Evolutionary conservation across 2,888 invertebrate species (phyloP), one percentile per base, ranked within the genome.

Genomic region (Yponomeuta plumbellus): DNA sequence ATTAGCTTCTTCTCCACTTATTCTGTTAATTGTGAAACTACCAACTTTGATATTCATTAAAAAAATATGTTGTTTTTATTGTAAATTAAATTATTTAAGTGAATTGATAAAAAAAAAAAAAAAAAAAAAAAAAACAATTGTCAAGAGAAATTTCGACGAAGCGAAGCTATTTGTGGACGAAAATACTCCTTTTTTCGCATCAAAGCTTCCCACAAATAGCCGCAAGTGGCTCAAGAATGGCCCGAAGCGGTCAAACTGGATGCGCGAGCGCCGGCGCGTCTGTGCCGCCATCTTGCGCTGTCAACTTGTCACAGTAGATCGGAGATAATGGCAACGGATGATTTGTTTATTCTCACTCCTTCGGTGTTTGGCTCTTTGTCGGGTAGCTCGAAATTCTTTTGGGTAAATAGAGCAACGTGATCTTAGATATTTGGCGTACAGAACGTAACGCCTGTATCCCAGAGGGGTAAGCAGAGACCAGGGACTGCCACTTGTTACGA

Each of bases 321-420:
- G n/a, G 44, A 65, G 65, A 65, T 65, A 65, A 56, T n/a, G 56
- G 21, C 13, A 11, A 40, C 2, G 57, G 34, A 57, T 65, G 65
- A 65, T 65, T 65, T 65, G 65, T 65, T 56, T 56, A 65, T 34
- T 57, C 65, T 56, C 56, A 65, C 34, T 65, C 65, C 23, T 22
- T 56, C 57, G 1, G 65, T 57, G 22, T 56, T 11, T 65, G 26
- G 6, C 20, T 22, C 1, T 64, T 21, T 21, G 57, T 11, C 57
- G 17, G 23, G 0, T 61, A 61, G 26, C 34, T 52, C 44, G 44
- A 0, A 52, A 17, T 52, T 52, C 44, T 17, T 0, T 17, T 17
- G 44, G 3, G 26, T 26, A 2, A 26, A 26, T 26, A 26, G 26
- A 26, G 26, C 26, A 26, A 5, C 26, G 26, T 26, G 3, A 26